Conservation (phyloP, 2,113 vertebrate species). For the Corythaeola cristata region DNA sequence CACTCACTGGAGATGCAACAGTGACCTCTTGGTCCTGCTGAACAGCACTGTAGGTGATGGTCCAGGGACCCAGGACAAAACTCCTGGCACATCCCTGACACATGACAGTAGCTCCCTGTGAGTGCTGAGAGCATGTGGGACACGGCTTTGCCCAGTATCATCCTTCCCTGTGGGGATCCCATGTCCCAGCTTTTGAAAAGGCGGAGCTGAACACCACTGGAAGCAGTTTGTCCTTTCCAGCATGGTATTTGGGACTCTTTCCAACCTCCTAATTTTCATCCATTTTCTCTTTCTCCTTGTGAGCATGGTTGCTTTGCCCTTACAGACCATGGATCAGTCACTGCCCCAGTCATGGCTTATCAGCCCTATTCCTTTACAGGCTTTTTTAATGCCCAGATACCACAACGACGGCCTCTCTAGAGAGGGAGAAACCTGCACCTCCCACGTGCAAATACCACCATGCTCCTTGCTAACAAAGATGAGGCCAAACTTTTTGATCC, state of each 20-base stretch:
- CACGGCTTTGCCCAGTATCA: rapidly evolving
- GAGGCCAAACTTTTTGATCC: too few relatives aligned
- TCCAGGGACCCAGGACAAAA: neutral
- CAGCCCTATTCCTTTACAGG: neutral
- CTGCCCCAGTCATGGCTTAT: neutral
- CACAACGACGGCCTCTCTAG: too few relatives aligned
- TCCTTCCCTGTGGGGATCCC: neutral
- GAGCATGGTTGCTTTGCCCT: neutral
- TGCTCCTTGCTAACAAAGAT: too few relatives aligned
- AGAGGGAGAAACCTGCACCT: neutral
- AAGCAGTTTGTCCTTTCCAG: neutral
- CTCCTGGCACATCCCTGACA: neutral
- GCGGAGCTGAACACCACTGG: neutral
- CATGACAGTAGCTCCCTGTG: neutral
- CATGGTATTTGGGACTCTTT: too few relatives aligned
- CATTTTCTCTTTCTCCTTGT: neutral
- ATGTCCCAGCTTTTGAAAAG: neutral
- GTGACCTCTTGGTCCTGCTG: neutral
- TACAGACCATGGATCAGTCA: neutral
- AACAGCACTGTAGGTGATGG: rapidly evolving
- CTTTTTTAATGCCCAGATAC: neutral
- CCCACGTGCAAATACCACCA: neutral
- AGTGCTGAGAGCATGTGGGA: neutral
- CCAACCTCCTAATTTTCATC: neutral
- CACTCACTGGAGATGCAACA: neutral